These are phyloP conservation scores for Lasioglossum marginatum DNA, from an alignment of 2,888 invertebrate genomes.

Conservation along the genomic window DNA sequence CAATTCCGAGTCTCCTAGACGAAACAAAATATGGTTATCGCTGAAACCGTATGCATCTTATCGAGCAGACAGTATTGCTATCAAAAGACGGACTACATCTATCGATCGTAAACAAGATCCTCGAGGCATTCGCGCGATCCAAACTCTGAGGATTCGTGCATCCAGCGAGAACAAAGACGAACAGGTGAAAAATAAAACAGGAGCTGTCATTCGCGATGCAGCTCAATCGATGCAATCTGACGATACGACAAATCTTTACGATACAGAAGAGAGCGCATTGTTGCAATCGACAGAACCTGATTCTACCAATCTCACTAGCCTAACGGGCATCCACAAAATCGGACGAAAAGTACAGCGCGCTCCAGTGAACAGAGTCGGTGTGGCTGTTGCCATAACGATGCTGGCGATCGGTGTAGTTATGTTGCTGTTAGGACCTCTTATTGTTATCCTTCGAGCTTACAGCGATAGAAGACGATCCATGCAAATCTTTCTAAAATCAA, in stretches of 20 bases:
- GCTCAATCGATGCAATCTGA: not conserved
- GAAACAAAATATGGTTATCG: slow-evolving; percentile 13
- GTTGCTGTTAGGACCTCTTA: slow-evolving; percentile 77
- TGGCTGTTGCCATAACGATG: slow-evolving; percentile 76
- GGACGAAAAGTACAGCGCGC: slow-evolving; percentile 28
- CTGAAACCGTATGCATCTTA: slow-evolving; percentile 9
- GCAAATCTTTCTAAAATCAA: slow-evolving; percentile 71
- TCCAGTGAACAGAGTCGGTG: slow-evolving; percentile 69
- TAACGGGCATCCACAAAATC: not conserved
- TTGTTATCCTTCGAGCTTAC: slow-evolving; percentile 74
- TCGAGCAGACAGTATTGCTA: not conserved
- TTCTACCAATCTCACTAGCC: not conserved
- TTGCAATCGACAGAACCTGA: slow-evolving; percentile 4
- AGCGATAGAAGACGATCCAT: slow-evolving; percentile 70
- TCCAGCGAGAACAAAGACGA: slow-evolving; percentile 18
- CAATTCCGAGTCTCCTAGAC: not conserved
- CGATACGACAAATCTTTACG: slow-evolving; percentile 1
- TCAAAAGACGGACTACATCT: not conserved
- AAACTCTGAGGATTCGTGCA: not conserved
- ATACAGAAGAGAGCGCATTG: not conserved
- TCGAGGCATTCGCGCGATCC: slow-evolving; percentile 12
- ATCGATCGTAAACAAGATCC: slow-evolving; percentile 19
- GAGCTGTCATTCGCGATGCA: not conserved
- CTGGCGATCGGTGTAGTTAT: slow-evolving; percentile 77
- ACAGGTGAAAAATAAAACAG: not conserved